Evolutionary conservation across 2,888 invertebrate genomes (phyloP).

Genomic region (Dioctria rufipes): DNA sequence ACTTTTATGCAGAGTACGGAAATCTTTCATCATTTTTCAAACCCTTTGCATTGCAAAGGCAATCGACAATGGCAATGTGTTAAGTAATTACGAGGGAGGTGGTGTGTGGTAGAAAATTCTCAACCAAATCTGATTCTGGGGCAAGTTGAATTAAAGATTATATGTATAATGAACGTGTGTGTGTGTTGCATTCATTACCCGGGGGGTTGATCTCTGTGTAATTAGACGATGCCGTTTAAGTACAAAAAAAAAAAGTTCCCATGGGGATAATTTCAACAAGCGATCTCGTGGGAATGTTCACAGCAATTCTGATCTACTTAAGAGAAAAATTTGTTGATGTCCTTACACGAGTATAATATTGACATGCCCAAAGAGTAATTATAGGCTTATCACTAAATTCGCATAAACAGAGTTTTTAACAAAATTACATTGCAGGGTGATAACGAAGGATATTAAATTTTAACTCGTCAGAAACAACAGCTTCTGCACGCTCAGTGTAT

Average conservation of each 20-base stretch:
- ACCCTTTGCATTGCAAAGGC: conserved; percentile 1
- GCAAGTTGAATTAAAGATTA: background rate
- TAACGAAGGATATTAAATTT: no score
- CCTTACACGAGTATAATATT: no score
- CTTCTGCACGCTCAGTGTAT: no score
- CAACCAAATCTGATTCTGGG: background rate
- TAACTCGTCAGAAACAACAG: no score
- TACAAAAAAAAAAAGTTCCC: background rate
- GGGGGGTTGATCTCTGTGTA: background rate
- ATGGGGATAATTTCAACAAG: background rate
- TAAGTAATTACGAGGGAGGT: conserved; percentile 16
- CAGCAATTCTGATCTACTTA: background rate
- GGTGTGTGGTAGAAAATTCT: background rate
- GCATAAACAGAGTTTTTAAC: no score
- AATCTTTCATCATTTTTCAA: background rate
- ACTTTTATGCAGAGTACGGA: background rate
- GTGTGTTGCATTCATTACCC: background rate
- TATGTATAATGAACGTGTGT: background rate
- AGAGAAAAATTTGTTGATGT: no score
- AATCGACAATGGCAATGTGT: background rate
- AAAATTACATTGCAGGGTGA: no score
- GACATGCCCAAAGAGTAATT: no score
- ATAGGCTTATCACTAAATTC: no score
- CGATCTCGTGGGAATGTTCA: background rate
- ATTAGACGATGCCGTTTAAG: background rate